Conservation (phyloP, 2,113 vertebrate species). For the Sander vitreus region DNA sequence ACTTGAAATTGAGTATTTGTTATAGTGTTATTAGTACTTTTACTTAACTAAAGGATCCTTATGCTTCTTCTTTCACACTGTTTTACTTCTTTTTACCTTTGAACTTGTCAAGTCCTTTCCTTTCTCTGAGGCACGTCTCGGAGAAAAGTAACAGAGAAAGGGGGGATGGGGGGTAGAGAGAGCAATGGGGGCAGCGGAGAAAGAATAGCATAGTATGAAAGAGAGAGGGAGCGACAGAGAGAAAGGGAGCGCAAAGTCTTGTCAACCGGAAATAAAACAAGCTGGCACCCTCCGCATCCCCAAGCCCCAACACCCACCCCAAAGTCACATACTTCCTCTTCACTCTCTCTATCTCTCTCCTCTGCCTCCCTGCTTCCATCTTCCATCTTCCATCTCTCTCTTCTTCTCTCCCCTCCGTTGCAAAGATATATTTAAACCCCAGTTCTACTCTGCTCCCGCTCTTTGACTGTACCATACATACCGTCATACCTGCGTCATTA, state of each 20-base stretch:
- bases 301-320: constrained; percentile 78
- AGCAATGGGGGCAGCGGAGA: constrained; percentile 69
- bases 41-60: constrained; percentile 24
- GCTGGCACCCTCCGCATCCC: constrained; percentile 84
- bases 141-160: constrained; percentile 77
- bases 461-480: constrained; percentile 57
- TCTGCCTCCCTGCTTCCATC: constrained; percentile 69
- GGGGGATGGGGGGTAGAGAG: constrained; percentile 10
- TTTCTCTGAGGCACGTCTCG: constrained; percentile 74
- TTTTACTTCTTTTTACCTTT: constrained; percentile 73
- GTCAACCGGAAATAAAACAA: constrained; percentile 87
- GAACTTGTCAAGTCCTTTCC: constrained; percentile 77
- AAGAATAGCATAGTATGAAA: constrained; percentile 81
- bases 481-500: constrained; percentile 79
- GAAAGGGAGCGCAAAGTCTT: constrained; percentile 85
- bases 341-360: constrained; percentile 75
- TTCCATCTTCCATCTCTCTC: constrained; percentile 70
- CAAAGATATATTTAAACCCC: constrained; percentile 79
- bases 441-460: constrained; percentile 49
- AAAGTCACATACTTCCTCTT: constrained; percentile 83
- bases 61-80: constrained; percentile 24
- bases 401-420: constrained; percentile 58
- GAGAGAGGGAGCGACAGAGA: constrained; percentile 84
- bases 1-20: constrained; percentile 10
- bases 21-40: not conserved